Percentiles rank a stretch among this genome's conserved stretches.
Conservation (phyloP, 2,113 vertebrate genomes). For the Alethe diademata region DNA sequence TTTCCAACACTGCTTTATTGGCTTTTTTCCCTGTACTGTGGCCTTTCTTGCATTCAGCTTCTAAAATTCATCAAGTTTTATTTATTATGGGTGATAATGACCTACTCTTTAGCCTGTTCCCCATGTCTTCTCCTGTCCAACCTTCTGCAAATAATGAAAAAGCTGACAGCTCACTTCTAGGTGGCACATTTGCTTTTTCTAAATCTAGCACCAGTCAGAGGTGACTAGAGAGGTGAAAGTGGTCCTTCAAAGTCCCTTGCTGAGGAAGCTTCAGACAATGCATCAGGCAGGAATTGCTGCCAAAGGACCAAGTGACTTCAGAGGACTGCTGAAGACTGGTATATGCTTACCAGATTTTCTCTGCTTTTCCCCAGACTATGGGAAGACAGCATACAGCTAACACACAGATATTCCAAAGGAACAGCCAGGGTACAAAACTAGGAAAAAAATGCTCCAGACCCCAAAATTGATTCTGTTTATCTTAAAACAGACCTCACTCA, state of each 20-base stretch:
- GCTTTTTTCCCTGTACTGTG: background rate
- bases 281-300: background rate
- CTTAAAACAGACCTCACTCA: background rate
- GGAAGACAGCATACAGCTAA: background rate
- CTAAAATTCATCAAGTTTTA: background rate
- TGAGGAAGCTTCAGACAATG: background rate
- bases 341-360: background rate
- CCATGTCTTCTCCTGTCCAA: background rate
- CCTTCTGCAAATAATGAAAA: background rate
- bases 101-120: background rate
- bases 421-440: background rate
- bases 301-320: background rate
- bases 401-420: background rate
- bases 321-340: background rate
- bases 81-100: background rate
- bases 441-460: background rate
- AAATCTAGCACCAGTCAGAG: background rate
- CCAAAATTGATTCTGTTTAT: background rate
- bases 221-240: background rate
- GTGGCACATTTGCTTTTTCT: background rate
- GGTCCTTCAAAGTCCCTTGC: background rate
- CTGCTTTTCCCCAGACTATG: background rate
- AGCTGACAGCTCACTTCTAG: background rate
- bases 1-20: background rate
- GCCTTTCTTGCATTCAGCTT: background rate